These are phyloP conservation scores for Lethenteron reissneri DNA, from an alignment of 2,113 vertebrate genomes.

Conservation along the genomic window DNA sequence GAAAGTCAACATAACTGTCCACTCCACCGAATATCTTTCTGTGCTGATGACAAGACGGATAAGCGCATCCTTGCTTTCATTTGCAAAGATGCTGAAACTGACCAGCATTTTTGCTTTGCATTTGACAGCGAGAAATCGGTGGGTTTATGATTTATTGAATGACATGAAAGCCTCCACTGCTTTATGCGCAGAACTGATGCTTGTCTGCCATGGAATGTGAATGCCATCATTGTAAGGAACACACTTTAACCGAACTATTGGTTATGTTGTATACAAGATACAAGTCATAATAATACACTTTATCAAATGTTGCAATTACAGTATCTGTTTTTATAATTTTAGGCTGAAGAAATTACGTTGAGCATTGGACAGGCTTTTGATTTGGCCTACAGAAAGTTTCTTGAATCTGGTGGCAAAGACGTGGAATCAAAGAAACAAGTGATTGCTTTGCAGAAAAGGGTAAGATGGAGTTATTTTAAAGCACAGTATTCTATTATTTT, in stretches of 20 bases:
- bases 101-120: slow-evolving; percentile 91
- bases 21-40: slow-evolving; percentile 92
- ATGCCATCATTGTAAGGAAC: too few species aligned
- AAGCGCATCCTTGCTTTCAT: slow-evolving; percentile 98
- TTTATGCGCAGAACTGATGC: too few species aligned
- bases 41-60: slow-evolving; percentile 95
- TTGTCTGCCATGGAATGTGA: too few species aligned
- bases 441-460: slow-evolving; percentile 71
- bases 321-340: slow-evolving; percentile 9
- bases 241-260: too few species aligned
- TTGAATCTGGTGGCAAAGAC: slow-evolving; percentile 95
- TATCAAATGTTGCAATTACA: too few species aligned
- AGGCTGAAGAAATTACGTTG: slow-evolving; percentile 93
- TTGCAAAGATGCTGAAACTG: slow-evolving; percentile 93
- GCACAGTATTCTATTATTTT: too few species aligned
- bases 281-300: too few species aligned
- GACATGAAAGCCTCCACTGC: too few species aligned
- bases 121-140: slow-evolving; percentile 99
- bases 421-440: slow-evolving; percentile 96
- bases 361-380: slow-evolving; percentile 97
- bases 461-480: slow-evolving; percentile 21
- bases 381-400: slow-evolving; percentile 92
- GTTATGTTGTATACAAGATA: too few species aligned
- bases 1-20: slow-evolving; percentile 89
- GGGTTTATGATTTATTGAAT: slow-evolving; percentile 23